Percentiles rank a stretch among this genome's conserved stretches.
phyloP scores from a whole-genome alignment of 2,113 vertebrate species.

The Pedionomus torquatus region DNA sequence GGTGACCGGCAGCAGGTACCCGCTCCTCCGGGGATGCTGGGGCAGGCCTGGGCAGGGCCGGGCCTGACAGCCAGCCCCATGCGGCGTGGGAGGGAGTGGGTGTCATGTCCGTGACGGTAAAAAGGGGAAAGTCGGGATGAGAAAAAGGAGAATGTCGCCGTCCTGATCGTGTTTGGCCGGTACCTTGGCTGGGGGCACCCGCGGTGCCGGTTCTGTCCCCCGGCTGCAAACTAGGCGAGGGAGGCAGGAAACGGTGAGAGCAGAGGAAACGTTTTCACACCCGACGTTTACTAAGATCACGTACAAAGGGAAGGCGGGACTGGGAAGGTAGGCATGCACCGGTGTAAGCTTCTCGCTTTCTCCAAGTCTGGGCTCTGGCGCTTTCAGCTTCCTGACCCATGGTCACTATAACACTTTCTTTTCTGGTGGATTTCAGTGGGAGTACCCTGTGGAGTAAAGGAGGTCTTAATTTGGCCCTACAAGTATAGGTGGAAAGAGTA shows the following conservation, averaged over 20 bases:
- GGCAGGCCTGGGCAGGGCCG: not conserved
- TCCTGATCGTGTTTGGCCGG: not conserved
- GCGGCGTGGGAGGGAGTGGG: not conserved
- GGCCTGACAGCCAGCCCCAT: not conserved
- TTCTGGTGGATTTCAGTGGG: not conserved
- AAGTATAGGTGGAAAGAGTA: not conserved
- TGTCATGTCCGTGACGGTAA: not conserved
- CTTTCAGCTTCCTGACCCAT: accelerated
- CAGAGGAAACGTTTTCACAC: not conserved
- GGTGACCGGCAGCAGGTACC: not conserved
- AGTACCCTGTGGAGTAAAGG: not conserved
- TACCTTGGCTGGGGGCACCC: no score
- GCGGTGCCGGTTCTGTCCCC: not conserved
- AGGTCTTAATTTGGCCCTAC: not conserved
- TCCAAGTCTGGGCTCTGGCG: not conserved
- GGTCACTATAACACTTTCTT: not conserved
- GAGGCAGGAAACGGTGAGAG: not conserved
- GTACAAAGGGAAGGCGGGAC: constrained; percentile 31
- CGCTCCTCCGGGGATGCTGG: not conserved
- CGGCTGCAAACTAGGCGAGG: not conserved
- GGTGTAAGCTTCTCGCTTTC: not conserved
- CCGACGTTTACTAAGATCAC: not conserved
- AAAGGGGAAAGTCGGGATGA: not conserved
- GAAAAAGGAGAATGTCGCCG: not conserved
- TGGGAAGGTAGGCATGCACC: not conserved